Evolutionary conservation across 2,888 invertebrate genomes (phyloP).

Genomic region (Empis stercorea): DNA sequence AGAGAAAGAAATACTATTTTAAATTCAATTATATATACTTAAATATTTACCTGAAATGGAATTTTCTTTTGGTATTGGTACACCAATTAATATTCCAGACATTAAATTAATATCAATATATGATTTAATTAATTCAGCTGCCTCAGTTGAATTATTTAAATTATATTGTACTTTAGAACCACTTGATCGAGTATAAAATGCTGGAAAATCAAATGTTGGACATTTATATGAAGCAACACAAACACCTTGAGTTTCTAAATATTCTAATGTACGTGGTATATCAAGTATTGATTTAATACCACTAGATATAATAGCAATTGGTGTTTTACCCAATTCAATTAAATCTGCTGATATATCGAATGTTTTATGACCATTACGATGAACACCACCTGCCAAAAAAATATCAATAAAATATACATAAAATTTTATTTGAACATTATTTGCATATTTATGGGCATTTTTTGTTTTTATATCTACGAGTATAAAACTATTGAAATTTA

Average conservation of each 20-base stretch:
- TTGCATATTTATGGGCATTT: too few relatives aligned
- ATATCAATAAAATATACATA: too few relatives aligned
- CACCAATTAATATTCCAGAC: constrained; percentile 75
- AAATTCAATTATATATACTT: not conserved
- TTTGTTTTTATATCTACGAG: too few relatives aligned
- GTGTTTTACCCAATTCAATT: constrained; percentile 64
- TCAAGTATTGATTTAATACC: constrained; percentile 97
- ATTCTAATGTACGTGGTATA: constrained; percentile 86
- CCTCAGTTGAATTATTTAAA: constrained; percentile 47
- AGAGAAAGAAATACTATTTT: too few relatives aligned
- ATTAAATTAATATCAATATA: constrained; percentile 42
- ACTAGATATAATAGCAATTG: constrained; percentile 84
- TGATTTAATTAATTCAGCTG: constrained; percentile 56
- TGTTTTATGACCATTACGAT: constrained; percentile 71
- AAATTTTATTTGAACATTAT: too few relatives aligned
- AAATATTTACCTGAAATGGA: constrained; percentile 42
- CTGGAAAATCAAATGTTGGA: constrained; percentile 65
- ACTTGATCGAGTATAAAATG: constrained; percentile 78
- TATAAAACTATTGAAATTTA: too few relatives aligned
- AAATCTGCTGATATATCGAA: constrained; percentile 94
- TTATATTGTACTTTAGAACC: constrained; percentile 59
- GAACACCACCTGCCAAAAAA: constrained; percentile 96
- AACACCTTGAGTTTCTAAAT: constrained; percentile 90
- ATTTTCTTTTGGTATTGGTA: constrained; percentile 69
- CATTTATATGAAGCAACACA: constrained; percentile 68